Conservation (phyloP, 2,888 invertebrate genomes). For the Caenorhabditis imperialis region DNA sequence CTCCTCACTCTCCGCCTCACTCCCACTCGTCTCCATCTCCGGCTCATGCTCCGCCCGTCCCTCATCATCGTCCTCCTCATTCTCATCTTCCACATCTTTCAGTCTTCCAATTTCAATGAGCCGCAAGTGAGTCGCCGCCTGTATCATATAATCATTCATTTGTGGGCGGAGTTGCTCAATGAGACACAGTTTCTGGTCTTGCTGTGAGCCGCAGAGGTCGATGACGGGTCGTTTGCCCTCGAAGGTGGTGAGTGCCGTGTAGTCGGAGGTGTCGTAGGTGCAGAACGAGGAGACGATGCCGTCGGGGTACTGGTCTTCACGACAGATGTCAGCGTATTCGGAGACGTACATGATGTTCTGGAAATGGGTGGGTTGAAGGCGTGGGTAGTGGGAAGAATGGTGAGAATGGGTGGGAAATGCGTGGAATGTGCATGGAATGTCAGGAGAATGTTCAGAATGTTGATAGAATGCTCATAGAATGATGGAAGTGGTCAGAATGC, state of each 20-base stretch:
- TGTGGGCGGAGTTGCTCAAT: constrained; percentile 83
- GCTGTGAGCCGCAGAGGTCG: constrained; percentile 87
- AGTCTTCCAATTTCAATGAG: constrained; percentile 83
- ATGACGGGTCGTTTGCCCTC: constrained; percentile 93
- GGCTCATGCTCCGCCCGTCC: constrained; percentile 75
- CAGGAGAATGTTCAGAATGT: too few species aligned
- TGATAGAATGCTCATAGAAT: too few species aligned
- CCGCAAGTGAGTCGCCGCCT: constrained; percentile 29
- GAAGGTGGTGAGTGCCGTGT: constrained; percentile 86
- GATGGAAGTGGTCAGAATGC: too few species aligned
- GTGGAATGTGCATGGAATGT: too few species aligned
- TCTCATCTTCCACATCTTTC: constrained; percentile 81
- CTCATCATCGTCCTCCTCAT: constrained; percentile 88
- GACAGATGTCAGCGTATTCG: constrained; percentile 8
- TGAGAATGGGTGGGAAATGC: too few species aligned
- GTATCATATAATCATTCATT: constrained; percentile 18
- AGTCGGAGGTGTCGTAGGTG: constrained; percentile 93
- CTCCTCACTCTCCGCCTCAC: not conserved
- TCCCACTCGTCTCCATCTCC: not conserved
- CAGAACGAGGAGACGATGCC: constrained; percentile 82
- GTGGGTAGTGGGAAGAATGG: too few species aligned
- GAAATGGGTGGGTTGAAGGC: not conserved
- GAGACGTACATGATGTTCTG: constrained; percentile 56
- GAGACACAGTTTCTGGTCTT: constrained; percentile 89
- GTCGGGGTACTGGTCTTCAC: constrained; percentile 21